A percentile compares a stretch with the other conserved stretches of the same genome.
phyloP scores from a whole-genome alignment of 2,888 invertebrate genomes.

The Ormyrus pomaceus region DNA sequence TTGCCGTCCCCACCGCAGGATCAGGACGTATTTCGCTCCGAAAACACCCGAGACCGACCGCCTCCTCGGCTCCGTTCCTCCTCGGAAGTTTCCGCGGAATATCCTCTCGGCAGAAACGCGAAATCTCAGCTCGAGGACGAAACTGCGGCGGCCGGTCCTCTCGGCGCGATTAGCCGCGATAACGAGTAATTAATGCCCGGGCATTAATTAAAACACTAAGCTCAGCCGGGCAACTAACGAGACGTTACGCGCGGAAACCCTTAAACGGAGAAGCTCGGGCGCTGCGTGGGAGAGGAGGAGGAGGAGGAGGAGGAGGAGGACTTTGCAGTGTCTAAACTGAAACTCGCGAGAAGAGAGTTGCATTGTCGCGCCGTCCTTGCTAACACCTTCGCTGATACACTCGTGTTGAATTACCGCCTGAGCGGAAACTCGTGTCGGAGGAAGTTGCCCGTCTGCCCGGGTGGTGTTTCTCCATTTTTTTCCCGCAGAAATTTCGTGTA shows the following conservation, averaged over 20 bases:
- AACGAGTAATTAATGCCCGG: conserved; percentile 61
- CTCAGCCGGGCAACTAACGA: conserved; percentile 55
- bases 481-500: too few species aligned
- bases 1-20: neutral
- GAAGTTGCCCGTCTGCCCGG: neutral
- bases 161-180: conserved; percentile 60
- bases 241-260: conserved; percentile 45
- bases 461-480: too few species aligned
- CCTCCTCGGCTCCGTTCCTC: too few species aligned
- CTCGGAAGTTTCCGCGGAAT: neutral
- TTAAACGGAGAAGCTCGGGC: conserved; percentile 8
- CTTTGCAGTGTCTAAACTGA: conserved; percentile 4
- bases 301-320: neutral
- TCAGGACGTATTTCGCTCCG: conserved; percentile 23
- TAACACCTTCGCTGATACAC: conserved; percentile 20
- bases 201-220: conserved; percentile 60
- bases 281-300: neutral
- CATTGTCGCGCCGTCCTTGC: conserved; percentile 1
- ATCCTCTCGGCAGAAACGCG: neutral
- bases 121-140: conserved; percentile 11
- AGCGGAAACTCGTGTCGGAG: conserved; percentile 25
- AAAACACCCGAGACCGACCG: neutral
- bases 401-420: conserved; percentile 11
- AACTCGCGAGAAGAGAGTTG: conserved; percentile 10
- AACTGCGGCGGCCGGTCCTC: neutral